Conservation (phyloP, 1,140 invertebrate species). For the Pogonognathellus flavescens region DNA sequence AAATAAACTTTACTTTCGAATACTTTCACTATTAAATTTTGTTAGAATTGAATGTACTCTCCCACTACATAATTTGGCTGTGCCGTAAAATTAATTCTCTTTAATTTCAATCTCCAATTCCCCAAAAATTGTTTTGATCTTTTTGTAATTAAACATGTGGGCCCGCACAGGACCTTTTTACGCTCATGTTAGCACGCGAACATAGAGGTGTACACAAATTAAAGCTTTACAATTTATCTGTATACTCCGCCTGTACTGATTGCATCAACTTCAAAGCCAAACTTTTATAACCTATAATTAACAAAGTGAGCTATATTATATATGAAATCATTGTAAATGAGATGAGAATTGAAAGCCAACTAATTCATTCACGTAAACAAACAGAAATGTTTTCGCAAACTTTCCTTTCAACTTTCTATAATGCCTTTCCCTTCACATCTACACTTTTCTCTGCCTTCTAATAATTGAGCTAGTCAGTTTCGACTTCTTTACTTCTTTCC, state of each 20-base stretch:
- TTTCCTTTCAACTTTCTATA: neutral
- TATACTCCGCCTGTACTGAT: neutral
- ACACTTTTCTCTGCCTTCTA: neutral
- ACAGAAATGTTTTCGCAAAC: constrained; percentile 9
- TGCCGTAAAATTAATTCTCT: too few species aligned
- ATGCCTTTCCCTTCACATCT: neutral
- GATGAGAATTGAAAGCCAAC: neutral
- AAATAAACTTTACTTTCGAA: too few species aligned
- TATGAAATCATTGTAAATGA: neutral
- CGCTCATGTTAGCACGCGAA: too few species aligned
- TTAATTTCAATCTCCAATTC: too few species aligned
- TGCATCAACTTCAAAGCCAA: neutral
- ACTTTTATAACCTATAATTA: neutral
- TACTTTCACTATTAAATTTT: too few species aligned
- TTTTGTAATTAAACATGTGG: too few species aligned
- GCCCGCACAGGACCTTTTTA: too few species aligned
- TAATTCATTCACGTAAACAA: constrained; percentile 30
- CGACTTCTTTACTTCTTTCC: neutral
- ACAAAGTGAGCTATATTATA: neutral
- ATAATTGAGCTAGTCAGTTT: constrained; percentile 4
- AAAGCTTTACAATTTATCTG: neutral
- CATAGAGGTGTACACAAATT: too few species aligned
- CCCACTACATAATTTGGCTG: too few species aligned
- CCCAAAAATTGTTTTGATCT: too few species aligned
- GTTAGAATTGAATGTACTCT: too few species aligned